A percentile compares a stretch with the other conserved stretches of the same genome.
These are phyloP conservation scores for Rynchops niger DNA, from an alignment of 2,113 vertebrate genomes.

Conservation along the genomic window DNA sequence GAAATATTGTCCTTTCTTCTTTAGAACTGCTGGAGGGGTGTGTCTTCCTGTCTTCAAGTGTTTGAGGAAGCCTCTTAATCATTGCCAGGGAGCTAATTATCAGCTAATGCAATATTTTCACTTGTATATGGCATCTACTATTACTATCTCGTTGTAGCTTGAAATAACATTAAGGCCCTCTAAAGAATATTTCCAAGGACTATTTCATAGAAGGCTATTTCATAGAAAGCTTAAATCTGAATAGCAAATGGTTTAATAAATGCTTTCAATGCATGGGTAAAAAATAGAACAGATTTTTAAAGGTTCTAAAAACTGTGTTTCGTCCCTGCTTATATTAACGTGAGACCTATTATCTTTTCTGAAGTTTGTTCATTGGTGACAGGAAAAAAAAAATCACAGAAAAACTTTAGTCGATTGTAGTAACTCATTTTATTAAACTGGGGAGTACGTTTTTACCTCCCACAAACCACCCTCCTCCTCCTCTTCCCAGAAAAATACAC, in stretches of 20 bases:
- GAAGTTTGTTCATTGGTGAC: neutral
- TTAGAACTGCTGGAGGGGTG: neutral
- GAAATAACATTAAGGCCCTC: neutral
- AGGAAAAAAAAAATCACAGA: neutral
- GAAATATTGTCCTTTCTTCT: neutral
- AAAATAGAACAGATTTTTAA: neutral
- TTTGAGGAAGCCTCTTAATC: neutral
- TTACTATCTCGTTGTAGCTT: neutral
- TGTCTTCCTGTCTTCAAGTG: neutral
- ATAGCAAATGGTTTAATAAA: neutral
- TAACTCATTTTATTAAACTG: neutral
- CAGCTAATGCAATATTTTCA: neutral
- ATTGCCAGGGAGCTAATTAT: neutral
- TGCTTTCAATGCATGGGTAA: neutral
- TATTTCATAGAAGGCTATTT: neutral
- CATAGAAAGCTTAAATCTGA: neutral
- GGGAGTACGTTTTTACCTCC: neutral
- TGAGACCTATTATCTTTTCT: neutral
- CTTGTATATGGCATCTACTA: neutral
- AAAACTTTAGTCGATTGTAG: neutral
- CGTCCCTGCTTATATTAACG: neutral
- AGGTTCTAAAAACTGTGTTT: neutral
- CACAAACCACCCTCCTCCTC: neutral
- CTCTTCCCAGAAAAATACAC: neutral
- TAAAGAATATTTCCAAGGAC: neutral